Evolutionary conservation across 2,888 invertebrate genomes (phyloP), one percentile per base, ranked within the genome.

Genomic region (Sinhomidia bicolor): DNA sequence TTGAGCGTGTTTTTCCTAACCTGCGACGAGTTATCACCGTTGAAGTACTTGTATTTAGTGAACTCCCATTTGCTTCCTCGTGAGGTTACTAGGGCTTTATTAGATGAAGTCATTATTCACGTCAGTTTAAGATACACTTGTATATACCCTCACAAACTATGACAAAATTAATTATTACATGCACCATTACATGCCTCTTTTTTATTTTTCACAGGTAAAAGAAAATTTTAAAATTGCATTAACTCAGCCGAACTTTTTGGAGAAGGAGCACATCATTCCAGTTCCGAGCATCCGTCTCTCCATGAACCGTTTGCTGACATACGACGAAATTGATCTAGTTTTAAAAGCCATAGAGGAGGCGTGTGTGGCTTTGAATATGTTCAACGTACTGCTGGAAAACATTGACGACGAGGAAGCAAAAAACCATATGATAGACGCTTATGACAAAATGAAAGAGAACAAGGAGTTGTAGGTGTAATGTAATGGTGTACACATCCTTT

Each of bases 251-350:
- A 94, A 95, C 3, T 97, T 97, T 93, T 94, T 98, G 44, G 94
- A 96, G 44, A 94, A 95, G 14, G 97, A 98, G 93, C 94, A 94
- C 9, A 94, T 95, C 71, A 94, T 95, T 41, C 96, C 96, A 0
- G 95, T 95, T 90, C 96, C 97, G 0, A 96, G 96, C 89, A 95
- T 98, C 68, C 94, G 97, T 68, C 93, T 98, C 57, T 95, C 96
- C 0, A 95, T 96, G 0, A 97, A 96, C 92, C 95, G 95, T 51
- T 94, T 95, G 80, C 93, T 97, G 14, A 95, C 95, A 0, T 94
- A 95, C 83, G 94, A 94, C 0, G 96, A 96, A 90, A 95, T 97
- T 23, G 85, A 90, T 3, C 1, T 14, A 3, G 88, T 90, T 10
- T 83, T 68, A 0, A 14, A 57, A 41, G 90, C 90, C 17, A 83